phyloP scores from a whole-genome alignment of 2,797 vertebrate genomes.

The Myotis pilosus region DNA sequence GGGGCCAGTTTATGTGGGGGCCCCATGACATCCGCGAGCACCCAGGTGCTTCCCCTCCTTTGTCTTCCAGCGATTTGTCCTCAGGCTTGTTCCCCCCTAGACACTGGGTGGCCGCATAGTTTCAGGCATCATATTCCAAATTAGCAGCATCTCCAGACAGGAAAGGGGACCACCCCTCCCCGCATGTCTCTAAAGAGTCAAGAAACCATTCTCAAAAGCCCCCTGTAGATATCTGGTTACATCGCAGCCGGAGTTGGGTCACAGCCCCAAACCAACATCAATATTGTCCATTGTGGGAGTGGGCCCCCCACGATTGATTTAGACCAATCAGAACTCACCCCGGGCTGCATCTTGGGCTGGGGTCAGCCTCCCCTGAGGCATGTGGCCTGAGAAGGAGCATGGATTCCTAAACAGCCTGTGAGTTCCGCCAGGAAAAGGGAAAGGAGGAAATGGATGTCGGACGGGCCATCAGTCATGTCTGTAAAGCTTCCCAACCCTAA shows the following conservation, averaged over 20 bases:
- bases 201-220: not conserved
- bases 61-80: not conserved
- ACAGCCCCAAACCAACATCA: not conserved
- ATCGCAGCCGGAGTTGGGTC: not conserved
- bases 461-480: not conserved
- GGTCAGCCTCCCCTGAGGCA: not conserved
- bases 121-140: not conserved
- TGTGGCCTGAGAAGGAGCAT: not conserved
- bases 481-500: not conserved
- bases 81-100: not conserved
- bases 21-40: accelerated
- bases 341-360: not conserved
- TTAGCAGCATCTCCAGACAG: not conserved
- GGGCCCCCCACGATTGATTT: not conserved
- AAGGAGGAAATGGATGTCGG: not conserved
- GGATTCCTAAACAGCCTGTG: not conserved
- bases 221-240: not conserved
- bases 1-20: not conserved
- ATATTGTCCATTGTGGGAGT: not conserved
- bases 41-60: not conserved
- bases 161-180: not conserved
- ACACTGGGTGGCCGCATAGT: not conserved
- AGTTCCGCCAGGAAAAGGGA: conserved; percentile 1
- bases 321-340: not conserved
- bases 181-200: not conserved